A percentile compares a stretch with the other conserved stretches of the same genome.
These are phyloP conservation scores for Blastomussa wellsi DNA, from an alignment of 92 coral and sea anemone species.

Conservation along the genomic window DNA sequence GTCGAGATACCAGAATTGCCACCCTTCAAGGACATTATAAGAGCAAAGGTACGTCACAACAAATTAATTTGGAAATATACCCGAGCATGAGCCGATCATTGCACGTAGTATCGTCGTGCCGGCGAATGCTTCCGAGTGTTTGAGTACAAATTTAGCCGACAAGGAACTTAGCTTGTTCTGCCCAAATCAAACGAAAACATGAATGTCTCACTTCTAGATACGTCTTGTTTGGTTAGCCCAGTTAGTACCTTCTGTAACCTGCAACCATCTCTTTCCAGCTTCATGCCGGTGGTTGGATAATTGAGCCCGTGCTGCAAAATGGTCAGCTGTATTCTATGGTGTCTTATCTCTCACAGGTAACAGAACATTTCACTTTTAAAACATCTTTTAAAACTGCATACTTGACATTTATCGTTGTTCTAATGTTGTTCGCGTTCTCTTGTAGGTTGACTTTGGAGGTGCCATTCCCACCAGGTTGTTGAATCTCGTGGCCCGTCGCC, in stretches of 20 bases:
- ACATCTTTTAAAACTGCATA: background rate
- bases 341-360: slow-evolving; percentile 93
- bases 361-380: background rate
- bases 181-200: background rate
- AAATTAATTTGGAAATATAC: background rate
- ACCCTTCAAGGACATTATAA: slow-evolving; percentile 59
- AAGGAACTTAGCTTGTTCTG: no score
- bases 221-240: background rate
- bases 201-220: background rate
- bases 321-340: slow-evolving; percentile 97
- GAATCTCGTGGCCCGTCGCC: slow-evolving; percentile 80
- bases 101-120: background rate
- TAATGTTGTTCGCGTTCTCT: background rate
- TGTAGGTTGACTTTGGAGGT: slow-evolving; percentile 85
- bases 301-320: slow-evolving; percentile 91
- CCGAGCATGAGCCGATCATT: background rate
- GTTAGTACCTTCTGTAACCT: no score
- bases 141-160: no score
- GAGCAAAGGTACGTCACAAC: slow-evolving; percentile 76
- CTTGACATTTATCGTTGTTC: background rate
- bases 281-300: slow-evolving; percentile 86
- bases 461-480: slow-evolving; percentile 71
- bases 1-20: slow-evolving; percentile 79
- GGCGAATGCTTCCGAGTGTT: background rate
- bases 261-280: slow-evolving; percentile 43